These are phyloP conservation scores for Chironomus tepperi DNA, from an alignment of 1,140 invertebrate genomes.

Conservation along the genomic window DNA sequence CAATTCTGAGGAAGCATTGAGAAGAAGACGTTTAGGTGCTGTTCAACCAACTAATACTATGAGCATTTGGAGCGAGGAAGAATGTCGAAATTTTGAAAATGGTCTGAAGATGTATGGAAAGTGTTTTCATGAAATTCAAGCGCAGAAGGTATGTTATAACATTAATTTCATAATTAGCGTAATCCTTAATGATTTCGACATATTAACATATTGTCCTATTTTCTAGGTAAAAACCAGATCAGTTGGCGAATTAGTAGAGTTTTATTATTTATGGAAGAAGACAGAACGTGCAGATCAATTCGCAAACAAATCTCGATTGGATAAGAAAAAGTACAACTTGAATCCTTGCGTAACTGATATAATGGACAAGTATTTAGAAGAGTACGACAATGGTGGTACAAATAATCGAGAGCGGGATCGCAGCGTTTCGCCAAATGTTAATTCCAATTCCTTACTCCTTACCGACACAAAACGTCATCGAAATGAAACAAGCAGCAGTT, in stretches of 20 bases:
- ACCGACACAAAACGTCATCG: background rate
- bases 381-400: slow-evolving; percentile 50
- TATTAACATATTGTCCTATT: background rate
- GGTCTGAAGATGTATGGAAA: slow-evolving; percentile 89
- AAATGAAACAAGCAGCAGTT: background rate
- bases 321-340: slow-evolving; percentile 80
- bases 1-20: slow-evolving; percentile 84
- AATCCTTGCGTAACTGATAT: slow-evolving; percentile 80
- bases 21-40: slow-evolving; percentile 72
- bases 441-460: background rate
- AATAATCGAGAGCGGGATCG: slow-evolving; percentile 31
- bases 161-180: too few relatives aligned
- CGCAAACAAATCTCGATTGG: slow-evolving; percentile 70
- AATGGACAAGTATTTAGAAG: slow-evolving; percentile 78
- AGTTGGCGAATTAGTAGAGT: slow-evolving; percentile 94
- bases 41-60: slow-evolving; percentile 61
- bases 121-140: slow-evolving; percentile 91
- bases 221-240: slow-evolving; percentile 75
- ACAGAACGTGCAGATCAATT: slow-evolving; percentile 91
- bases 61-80: slow-evolving; percentile 94
- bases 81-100: slow-evolving; percentile 94
- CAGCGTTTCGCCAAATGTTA: slow-evolving; percentile 38
- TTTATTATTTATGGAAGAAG: slow-evolving; percentile 99
- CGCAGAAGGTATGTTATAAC: slow-evolving; percentile 84
- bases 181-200: too few relatives aligned